A percentile compares a stretch with the other conserved stretches of the same genome.
phyloP scores from a whole-genome alignment of 1,140 invertebrate species.

The Dendroctonus ponderosae region DNA sequence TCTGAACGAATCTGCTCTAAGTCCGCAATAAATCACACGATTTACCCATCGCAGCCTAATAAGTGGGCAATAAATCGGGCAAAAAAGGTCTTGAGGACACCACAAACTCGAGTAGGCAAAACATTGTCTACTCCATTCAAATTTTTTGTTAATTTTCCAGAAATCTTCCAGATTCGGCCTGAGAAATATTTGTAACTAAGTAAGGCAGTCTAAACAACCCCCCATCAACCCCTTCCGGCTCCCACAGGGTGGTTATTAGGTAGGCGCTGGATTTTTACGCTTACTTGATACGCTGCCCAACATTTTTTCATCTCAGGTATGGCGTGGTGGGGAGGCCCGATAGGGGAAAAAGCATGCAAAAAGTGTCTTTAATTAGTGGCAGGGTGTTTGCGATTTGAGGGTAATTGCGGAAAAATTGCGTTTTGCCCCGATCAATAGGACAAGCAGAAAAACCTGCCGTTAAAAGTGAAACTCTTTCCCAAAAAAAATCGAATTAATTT shows the following conservation, averaged over 20 bases:
- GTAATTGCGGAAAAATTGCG: conserved; percentile 21
- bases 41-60: too few species aligned
- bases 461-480: too few species aligned
- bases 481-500: too few species aligned
- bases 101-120: too few species aligned
- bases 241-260: conserved; percentile 28
- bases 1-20: too few species aligned
- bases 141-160: too few species aligned
- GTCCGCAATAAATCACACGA: too few species aligned
- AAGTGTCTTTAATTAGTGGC: conserved; percentile 26
- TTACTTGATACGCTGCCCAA: conserved; percentile 32
- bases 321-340: background rate
- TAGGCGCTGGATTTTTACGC: conserved; percentile 34
- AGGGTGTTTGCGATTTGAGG: conserved; percentile 10
- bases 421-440: background rate
- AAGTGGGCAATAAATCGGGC: too few species aligned
- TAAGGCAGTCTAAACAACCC: background rate
- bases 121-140: too few species aligned
- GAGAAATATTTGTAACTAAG: too few species aligned
- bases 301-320: conserved; percentile 31
- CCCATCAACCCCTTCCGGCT: conserved; percentile 17
- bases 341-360: background rate
- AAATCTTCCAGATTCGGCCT: too few species aligned
- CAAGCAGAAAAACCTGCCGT: background rate
- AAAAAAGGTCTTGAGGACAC: too few species aligned